Evolutionary conservation across 2,113 vertebrate genomes (phyloP), one percentile per base, ranked within the genome.

Genomic region (Silurus glanis): DNA sequence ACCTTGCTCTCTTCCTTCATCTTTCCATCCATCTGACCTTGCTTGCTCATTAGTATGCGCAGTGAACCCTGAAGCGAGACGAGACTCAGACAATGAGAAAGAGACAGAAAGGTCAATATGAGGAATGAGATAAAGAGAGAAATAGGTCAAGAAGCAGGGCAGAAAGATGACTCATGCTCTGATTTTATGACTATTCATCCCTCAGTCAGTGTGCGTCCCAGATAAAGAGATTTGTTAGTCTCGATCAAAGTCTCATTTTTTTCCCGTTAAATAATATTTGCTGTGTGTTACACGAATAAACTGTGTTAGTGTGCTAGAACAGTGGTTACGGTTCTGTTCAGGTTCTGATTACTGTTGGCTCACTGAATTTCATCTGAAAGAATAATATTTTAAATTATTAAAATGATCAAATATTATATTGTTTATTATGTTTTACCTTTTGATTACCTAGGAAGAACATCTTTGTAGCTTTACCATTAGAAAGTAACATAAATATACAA

Each of bases 41-140:
- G 78, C 37, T 23, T 69, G 47, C 81, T 83, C 47, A 69, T 83
- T 56, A 83, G 64, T 37, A 83, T 83, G 81, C 64, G 69, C 8
- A 28, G 64, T 69, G 23, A 69, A 28, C n/a, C 81, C 81, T 56
- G 81, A 69, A 28, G 64, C 3, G 12, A 82, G 80, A 80, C 0
- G 1, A 19, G 49, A 28, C 23, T 19, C 49, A 8, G 81, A 56
- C 61, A 53, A 1, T 37, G 37, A 51, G 21, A 76, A n/a, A 78
- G 47, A 45, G 23, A 85, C 45, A 59, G 16, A 59, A 37, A 80
- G 78, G 28, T 37, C 28, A 59, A 53, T 9, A 78, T 17, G 62
- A 9, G n/a, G 47, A 4, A 1, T 55, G 64, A 9, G 69, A 13
- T 47, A 51, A 76, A n/a, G 49, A 37, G 14, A 56, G 25, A 82